Percentiles rank a stretch among this genome's conserved stretches.
Evolutionary conservation across 2,888 invertebrate species (phyloP).

Genomic region (Monoplex corrugatus): DNA sequence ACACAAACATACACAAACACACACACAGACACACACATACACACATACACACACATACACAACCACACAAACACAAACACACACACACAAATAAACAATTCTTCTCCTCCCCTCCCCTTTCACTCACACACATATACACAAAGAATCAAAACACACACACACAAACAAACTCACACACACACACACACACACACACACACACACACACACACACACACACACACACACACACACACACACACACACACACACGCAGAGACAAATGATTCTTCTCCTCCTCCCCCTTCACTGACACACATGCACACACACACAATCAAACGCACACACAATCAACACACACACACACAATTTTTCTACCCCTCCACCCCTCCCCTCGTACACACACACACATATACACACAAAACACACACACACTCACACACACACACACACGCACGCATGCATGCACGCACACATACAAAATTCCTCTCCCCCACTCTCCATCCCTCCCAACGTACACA

Average conservation of each 20-base stretch:
- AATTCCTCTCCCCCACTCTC: no score
- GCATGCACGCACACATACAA: no score
- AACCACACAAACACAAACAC: neutral
- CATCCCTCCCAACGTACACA: no score
- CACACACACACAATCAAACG: neutral
- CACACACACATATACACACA: neutral
- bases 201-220: neutral
- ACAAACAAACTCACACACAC: no score
- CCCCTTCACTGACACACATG: neutral
- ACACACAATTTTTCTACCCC: no score
- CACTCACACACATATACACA: neutral
- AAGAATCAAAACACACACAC: neutral
- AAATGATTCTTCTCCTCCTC: no score
- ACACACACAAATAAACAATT: neutral
- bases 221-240: neutral
- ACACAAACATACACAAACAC: neutral
- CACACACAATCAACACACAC: neutral
- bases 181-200: slow-evolving; percentile 22
- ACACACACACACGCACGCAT: neutral
- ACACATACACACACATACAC: neutral
- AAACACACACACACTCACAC: neutral
- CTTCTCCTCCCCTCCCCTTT: no score
- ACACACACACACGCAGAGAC: neutral
- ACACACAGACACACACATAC: neutral
- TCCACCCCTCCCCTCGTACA: no score